Percentiles rank a stretch among this genome's conserved stretches.
These are phyloP conservation scores for Danaus melanippus DNA, from an alignment of 1,140 invertebrate genomes.

Conservation along the genomic window DNA sequence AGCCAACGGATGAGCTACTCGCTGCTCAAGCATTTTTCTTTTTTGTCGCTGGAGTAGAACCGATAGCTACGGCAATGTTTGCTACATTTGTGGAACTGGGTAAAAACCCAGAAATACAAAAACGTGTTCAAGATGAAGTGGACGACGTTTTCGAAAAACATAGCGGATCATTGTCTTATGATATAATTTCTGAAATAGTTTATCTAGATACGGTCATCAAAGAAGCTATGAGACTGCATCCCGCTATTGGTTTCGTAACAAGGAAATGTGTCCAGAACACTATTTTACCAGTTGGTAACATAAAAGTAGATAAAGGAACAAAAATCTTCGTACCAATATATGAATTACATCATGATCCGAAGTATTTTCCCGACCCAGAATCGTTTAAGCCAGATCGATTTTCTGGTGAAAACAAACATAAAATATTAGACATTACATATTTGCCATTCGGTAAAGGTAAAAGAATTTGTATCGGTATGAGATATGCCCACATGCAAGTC, in stretches of 20 bases:
- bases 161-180: conserved; percentile 42
- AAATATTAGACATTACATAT: conserved; percentile 41
- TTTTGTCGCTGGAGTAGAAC: conserved; percentile 75
- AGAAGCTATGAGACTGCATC: conserved; percentile 67
- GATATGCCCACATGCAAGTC: conserved; percentile 66
- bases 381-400: conserved; percentile 65
- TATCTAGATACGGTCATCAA: conserved; percentile 53
- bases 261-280: conserved; percentile 27
- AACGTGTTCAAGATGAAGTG: conserved; percentile 74
- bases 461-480: conserved; percentile 73
- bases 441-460: conserved; percentile 76
- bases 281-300: conserved; percentile 33
- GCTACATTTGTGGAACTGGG: conserved; percentile 67
- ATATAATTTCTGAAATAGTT: conserved; percentile 38
- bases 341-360: conserved; percentile 48
- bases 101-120: conserved; percentile 68
- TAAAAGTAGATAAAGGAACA: conserved; percentile 36
- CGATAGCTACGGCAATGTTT: conserved; percentile 71
- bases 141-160: conserved; percentile 44
- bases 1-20: conserved; percentile 38
- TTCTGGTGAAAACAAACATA: conserved; percentile 31
- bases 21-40: conserved; percentile 61
- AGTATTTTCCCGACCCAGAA: conserved; percentile 56
- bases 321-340: conserved; percentile 38
- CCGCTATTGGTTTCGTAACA: conserved; percentile 35